Evolutionary conservation across 92 coral and sea anemone species (phyloP), one percentile per base, ranked within the genome.

Genomic region (Zoanthus sociatus): DNA sequence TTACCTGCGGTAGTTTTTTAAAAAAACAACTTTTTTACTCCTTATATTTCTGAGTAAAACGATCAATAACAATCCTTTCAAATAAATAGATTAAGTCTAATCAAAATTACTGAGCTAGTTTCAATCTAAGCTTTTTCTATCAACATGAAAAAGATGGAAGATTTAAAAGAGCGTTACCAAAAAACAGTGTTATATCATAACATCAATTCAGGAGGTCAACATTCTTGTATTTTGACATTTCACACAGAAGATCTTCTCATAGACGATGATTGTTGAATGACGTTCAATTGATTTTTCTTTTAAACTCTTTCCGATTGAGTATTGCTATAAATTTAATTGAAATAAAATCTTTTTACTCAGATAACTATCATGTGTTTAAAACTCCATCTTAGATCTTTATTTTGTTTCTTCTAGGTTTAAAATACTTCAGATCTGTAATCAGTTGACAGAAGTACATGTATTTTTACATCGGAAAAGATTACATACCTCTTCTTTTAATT

Each of bases 1-100:
- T 78, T 72, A 78, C 84, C 84, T 61, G 84, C 17, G 56, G 33
- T 78, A 15, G 42, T 78, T 78, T 33, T 50, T 50, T 37, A 2
- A 33, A 32, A 3, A 78, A 78, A 78, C 72, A 78, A 16, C 1
- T 16, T 78, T 60, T 6, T 0, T 68, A 37, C 42, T 6, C 50
- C 66, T 60, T 16, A 9, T 78, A 37, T 4, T 37, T 37, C 18
- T 31, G 2, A 4, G 42, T 13, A n/a, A n/a, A 55, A 61, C 26
- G 42, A 12, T 33, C 5, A 9, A 64, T 21, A 58, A 61, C 16
- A n/a, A 42, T 32, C 7, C 51, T 50, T 15, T 12, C 37, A 21
- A 5, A 16, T 6, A 21, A 78, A 9, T 10, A 33, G 14, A 10
- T 53, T n/a, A 42, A 17, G 26, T 33, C 30, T 18, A 54, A 26